A percentile compares a stretch with the other conserved stretches of the same genome.
These are phyloP conservation scores for Drosophila pegasa DNA, from an alignment of 2,888 invertebrate genomes.

Conservation along the genomic window DNA sequence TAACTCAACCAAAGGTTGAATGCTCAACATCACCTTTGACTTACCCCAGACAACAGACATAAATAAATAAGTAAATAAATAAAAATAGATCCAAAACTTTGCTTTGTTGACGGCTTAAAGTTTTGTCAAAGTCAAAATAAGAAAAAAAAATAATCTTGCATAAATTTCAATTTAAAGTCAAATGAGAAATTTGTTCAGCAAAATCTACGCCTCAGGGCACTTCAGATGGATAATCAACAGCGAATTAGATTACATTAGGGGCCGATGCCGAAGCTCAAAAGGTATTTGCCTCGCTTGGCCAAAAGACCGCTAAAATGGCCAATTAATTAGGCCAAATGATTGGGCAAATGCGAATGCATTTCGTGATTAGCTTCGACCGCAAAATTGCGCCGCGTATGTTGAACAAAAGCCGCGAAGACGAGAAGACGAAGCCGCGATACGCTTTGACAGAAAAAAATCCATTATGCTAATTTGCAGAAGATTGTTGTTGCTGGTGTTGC, in stretches of 20 bases:
- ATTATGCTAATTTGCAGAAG: conserved; percentile 79
- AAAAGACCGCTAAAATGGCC: conserved; percentile 9
- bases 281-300: conserved; percentile 31
- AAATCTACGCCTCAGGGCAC: not conserved
- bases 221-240: conserved; percentile 1
- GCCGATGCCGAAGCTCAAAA: conserved; percentile 40
- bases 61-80: too few relatives aligned
- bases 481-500: conserved; percentile 22
- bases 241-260: conserved; percentile 49
- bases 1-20: too few relatives aligned
- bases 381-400: conserved; percentile 48
- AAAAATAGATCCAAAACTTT: not conserved
- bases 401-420: conserved; percentile 50
- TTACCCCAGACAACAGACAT: too few relatives aligned
- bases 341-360: conserved; percentile 75
- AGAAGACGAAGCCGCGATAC: conserved; percentile 20
- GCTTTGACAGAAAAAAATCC: conserved; percentile 76
- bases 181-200: not conserved
- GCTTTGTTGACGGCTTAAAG: not conserved
- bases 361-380: conserved; percentile 72
- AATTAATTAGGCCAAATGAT: conserved; percentile 77
- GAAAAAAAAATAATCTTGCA: not conserved
- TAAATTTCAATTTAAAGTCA: not conserved
- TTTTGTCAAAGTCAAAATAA: not conserved
- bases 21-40: too few relatives aligned